A percentile compares a stretch with the other conserved stretches of the same genome.
Conservation (phyloP, 92 coral and sea anemone species). For the Pocillopora meandrina region DNA sequence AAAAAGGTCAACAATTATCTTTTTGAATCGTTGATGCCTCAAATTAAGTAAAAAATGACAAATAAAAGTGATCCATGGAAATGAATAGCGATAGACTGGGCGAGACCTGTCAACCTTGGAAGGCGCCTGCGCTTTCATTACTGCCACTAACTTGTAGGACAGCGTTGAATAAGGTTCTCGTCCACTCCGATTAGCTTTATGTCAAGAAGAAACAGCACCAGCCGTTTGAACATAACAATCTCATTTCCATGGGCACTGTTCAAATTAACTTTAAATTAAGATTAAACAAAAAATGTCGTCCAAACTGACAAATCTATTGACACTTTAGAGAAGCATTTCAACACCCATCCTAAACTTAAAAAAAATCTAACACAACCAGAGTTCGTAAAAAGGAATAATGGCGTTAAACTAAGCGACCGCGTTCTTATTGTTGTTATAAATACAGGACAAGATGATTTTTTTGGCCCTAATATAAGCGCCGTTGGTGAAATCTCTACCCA, state of each 20-base stretch:
- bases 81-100: not conserved
- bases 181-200: not conserved
- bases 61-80: not conserved
- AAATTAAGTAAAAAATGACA: not conserved
- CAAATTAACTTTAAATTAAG: not conserved
- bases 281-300: not conserved
- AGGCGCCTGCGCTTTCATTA: conserved; percentile 34
- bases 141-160: conserved; percentile 41
- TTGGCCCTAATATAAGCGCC: conserved; percentile 4
- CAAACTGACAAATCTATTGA: conserved; percentile 1
- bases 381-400: not conserved
- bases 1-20: not conserved
- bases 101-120: conserved; percentile 7
- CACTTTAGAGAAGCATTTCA: not conserved
- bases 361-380: not conserved
- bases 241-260: not conserved
- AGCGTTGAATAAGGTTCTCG: not conserved
- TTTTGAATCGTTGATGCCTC: not conserved
- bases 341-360: not conserved
- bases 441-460: conserved; percentile 14
- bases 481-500: not conserved
- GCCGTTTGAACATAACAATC: not conserved
- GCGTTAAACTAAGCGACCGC: not conserved
- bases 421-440: not conserved
- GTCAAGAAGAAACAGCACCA: not conserved